These are phyloP conservation scores for Bemisia tabaci DNA, from an alignment of 1,140 invertebrate genomes.

Conservation along the genomic window DNA sequence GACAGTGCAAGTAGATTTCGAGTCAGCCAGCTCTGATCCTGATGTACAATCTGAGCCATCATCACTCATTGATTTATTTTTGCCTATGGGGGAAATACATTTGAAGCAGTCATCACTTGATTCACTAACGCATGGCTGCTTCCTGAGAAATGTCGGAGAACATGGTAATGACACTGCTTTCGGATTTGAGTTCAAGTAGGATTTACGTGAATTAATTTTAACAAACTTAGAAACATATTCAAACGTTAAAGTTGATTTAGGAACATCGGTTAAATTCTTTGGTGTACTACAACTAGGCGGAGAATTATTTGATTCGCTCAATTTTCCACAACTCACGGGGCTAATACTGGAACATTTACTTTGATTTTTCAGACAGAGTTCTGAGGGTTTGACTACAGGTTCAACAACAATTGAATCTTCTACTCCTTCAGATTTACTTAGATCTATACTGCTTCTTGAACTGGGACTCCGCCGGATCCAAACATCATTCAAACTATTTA, in stretches of 20 bases:
- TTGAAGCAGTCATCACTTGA: background rate
- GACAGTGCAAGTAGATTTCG: background rate
- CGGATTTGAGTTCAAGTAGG: constrained; percentile 10
- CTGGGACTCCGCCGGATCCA: background rate
- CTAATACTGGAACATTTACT: background rate
- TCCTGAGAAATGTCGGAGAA: constrained; percentile 19
- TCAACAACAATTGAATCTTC: constrained; percentile 15
- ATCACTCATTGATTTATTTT: background rate
- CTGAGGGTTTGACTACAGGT: constrained; percentile 22
- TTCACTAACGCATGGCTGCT: background rate
- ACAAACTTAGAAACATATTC: background rate
- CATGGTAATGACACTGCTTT: constrained; percentile 20
- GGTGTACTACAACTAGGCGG: background rate
- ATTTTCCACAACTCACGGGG: background rate
- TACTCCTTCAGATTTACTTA: constrained; percentile 6
- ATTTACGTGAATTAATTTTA: constrained; percentile 1
- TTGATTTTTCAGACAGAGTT: background rate
- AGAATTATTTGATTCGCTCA: background rate
- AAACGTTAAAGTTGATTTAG: background rate
- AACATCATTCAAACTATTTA: background rate
- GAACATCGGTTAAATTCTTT: background rate
- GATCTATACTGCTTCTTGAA: constrained; percentile 7
- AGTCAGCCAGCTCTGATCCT: background rate
- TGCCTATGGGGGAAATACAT: background rate
- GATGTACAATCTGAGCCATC: background rate